These are phyloP conservation scores for Ophion costatus DNA, from an alignment of 2,888 invertebrate species.

Conservation along the genomic window DNA sequence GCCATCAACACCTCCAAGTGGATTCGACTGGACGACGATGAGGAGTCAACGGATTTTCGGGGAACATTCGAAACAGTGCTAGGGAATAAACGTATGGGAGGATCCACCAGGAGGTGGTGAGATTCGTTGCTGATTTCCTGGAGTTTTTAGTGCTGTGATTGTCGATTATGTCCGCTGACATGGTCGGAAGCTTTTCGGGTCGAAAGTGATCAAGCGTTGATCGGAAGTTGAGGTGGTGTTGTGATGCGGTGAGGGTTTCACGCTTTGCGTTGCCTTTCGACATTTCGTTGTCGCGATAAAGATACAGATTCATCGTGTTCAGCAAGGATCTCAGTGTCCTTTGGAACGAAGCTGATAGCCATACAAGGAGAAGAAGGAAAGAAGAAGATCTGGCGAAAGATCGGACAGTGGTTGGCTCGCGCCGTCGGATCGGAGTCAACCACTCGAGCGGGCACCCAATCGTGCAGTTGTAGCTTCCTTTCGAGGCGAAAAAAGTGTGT, in stretches of 20 bases:
- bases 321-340: not conserved
- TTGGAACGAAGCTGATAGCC: not conserved
- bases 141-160: constrained; percentile 38
- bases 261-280: not conserved
- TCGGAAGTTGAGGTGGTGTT: not conserved
- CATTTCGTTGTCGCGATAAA: not conserved
- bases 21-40: constrained; percentile 24
- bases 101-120: constrained; percentile 5
- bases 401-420: constrained; percentile 23
- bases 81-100: constrained; percentile 13
- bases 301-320: not conserved
- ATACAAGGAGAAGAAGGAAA: not conserved
- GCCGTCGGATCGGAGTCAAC: constrained; percentile 64
- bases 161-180: constrained; percentile 6
- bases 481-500: not conserved
- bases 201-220: not conserved
- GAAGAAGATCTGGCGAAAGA: not conserved
- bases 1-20: constrained; percentile 20
- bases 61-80: constrained; percentile 39
- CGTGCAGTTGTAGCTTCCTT: not conserved
- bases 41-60: not conserved
- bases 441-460: not conserved
- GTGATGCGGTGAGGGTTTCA: not conserved
- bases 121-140: not conserved
- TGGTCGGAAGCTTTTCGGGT: not conserved